phyloP scores from a whole-genome alignment of 2,888 invertebrate species.

The Quadriops clusia region DNA sequence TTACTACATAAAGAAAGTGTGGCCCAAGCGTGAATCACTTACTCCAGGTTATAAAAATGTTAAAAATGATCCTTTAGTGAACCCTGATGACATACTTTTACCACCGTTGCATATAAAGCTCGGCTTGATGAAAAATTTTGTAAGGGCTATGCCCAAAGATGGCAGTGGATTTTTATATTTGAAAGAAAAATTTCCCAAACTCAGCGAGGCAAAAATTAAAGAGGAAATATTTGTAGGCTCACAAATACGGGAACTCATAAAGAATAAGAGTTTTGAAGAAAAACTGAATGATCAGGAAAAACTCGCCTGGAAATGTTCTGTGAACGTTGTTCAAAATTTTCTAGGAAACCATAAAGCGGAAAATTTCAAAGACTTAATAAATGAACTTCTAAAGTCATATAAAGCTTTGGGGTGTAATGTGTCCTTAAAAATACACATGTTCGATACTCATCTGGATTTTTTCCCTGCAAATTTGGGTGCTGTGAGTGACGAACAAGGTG shows the following conservation, averaged over 20 bases:
- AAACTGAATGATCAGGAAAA: slow-evolving; percentile 5
- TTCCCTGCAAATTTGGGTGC: slow-evolving; percentile 26
- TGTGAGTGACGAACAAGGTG: slow-evolving; percentile 26
- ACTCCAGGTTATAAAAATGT: slow-evolving; percentile 4
- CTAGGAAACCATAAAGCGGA: slow-evolving; percentile 14
- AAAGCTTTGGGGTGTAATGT: slow-evolving; percentile 19
- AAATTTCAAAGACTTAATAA: slow-evolving; percentile 12
- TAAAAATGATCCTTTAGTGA: slow-evolving; percentile 4
- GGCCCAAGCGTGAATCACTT: slow-evolving; percentile 4
- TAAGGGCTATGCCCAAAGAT: slow-evolving; percentile 8
- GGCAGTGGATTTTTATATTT: slow-evolving; percentile 8
- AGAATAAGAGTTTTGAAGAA: slow-evolving; percentile 4
- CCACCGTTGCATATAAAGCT: slow-evolving; percentile 10
- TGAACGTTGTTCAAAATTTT: slow-evolving; percentile 10
- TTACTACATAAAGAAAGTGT: slow-evolving; percentile 6
- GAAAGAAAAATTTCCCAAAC: slow-evolving; percentile 9
- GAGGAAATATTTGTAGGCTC: slow-evolving; percentile 12
- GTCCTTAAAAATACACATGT: slow-evolving; percentile 23
- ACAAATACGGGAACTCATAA: slow-evolving; percentile 10
- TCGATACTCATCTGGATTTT: slow-evolving; percentile 21
- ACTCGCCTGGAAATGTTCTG: slow-evolving; percentile 2
- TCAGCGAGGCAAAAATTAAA: slow-evolving; percentile 12
- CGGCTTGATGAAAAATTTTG: slow-evolving; percentile 11
- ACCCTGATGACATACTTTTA: slow-evolving; percentile 6
- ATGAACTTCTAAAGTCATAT: slow-evolving; percentile 11